Percentiles rank a stretch among this genome's conserved stretches.
phyloP scores from a whole-genome alignment of 2,113 vertebrate genomes.

The Leiothrix lutea region DNA sequence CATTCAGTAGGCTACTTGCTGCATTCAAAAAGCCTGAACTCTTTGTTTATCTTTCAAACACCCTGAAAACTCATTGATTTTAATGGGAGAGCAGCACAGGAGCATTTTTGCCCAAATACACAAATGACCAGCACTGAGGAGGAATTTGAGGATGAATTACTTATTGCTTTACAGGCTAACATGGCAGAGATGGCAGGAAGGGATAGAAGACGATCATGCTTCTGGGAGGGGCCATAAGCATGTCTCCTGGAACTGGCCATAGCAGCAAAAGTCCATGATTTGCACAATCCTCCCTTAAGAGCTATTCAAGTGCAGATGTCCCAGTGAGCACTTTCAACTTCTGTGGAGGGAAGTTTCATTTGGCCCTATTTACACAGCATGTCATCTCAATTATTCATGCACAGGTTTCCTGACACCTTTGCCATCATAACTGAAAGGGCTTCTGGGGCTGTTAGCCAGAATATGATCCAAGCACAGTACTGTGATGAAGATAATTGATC shows the following conservation, averaged over 20 bases:
- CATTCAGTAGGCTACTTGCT: background rate
- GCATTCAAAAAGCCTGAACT: background rate
- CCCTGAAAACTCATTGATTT: background rate
- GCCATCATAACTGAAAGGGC: background rate
- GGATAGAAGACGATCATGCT: background rate
- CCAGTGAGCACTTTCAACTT: background rate
- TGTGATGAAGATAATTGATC: background rate
- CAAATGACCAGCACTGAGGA: fast-evolving
- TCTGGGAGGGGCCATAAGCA: background rate
- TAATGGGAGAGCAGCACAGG: background rate
- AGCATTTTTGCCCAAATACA: background rate
- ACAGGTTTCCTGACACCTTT: background rate
- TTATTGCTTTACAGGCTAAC: background rate
- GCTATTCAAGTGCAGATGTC: background rate
- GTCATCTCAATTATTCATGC: background rate
- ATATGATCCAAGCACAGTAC: background rate
- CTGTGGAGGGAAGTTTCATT: background rate
- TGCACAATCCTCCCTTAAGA: background rate
- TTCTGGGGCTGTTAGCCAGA: background rate
- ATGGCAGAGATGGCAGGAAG: background rate
- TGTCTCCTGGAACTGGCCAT: background rate
- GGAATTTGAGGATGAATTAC: background rate
- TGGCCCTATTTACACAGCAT: background rate
- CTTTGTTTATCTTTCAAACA: background rate
- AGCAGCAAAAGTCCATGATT: background rate